Evolutionary conservation across 2,113 vertebrate genomes (phyloP), one percentile per base, ranked within the genome.

Genomic region (Corydoras maculifer): DNA sequence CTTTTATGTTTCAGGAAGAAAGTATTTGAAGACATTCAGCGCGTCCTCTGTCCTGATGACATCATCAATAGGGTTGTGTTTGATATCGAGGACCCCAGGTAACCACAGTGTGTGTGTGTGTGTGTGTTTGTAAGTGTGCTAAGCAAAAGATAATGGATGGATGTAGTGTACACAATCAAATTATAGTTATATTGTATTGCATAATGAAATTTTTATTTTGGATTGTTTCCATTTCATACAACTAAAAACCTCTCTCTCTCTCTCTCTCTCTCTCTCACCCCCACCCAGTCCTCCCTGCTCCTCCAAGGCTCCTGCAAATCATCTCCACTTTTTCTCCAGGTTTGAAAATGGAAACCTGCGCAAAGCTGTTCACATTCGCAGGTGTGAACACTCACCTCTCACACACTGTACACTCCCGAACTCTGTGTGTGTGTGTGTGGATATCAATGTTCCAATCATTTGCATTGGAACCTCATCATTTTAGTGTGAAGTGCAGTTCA

Each of bases 271-370:
- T 48, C 61, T 25, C 62, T 10, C 30, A 69, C 5, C 79, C 5
- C 48, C 77, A 4, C 75, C 54, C 77, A 93, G 92, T 79, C 12
- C 62, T 31, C 82, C 84, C 51, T 74, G 82, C 73, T 78, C 79
- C 3, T 60, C 78, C 2, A 83, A 71, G 6, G 13, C 43, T 65
- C 29, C 78, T 62, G 76, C 85, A 30, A 74, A 78, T 53, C 84
- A 87, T 11, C 77, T 98, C 65, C 85, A 62, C 0, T 98, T 98
- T 84, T 92, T 82, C 83, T 97, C 96, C 14, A 85, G 85, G 61
- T 97, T 98, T 84, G 95, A 98, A 81, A 91, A 91, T 0, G 96
- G 94, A 61, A 98, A 98, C 78, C 88, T 97, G 18, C 90, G 92
- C 51, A 96, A 94, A 82, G 96, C 88, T 74, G 86, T 95, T 79